Percentiles rank a stretch among this genome's conserved stretches.
Conservation (phyloP, 1,140 invertebrate genomes). For the Drosophila burlai region DNA sequence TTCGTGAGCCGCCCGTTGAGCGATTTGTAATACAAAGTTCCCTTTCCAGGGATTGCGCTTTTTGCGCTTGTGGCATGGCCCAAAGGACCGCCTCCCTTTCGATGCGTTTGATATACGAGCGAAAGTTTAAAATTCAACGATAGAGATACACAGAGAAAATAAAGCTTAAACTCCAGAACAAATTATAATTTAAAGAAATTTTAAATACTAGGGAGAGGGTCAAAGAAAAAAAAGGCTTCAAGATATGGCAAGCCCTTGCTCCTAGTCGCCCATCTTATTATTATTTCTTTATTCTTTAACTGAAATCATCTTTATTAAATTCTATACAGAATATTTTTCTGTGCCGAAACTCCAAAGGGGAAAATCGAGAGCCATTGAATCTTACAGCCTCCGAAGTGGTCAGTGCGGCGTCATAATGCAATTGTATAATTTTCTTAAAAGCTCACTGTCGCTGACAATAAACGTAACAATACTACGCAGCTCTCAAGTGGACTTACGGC, state of each 20-base stretch:
- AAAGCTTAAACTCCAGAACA: too few species aligned
- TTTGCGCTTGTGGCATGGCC: slow-evolving; percentile 41
- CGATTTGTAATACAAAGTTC: slow-evolving; percentile 80
- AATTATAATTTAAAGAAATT: too few species aligned
- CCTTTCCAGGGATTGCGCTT: slow-evolving; percentile 56
- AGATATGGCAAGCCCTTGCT: not conserved
- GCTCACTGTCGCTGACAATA: slow-evolving; percentile 55
- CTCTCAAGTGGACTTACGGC: slow-evolving; percentile 64
- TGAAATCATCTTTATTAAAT: too few species aligned
- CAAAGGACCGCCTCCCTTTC: slow-evolving; percentile 33
- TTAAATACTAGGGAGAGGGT: not conserved
- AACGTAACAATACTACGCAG: slow-evolving; percentile 34
- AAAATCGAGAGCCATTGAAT: slow-evolving; percentile 5
- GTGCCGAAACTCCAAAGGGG: not conserved
- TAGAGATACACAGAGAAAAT: slow-evolving; percentile 2
- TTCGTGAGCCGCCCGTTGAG: slow-evolving; percentile 64
- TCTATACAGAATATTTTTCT: not conserved
- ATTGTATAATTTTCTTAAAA: slow-evolving; percentile 83
- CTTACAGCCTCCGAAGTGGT: slow-evolving; percentile 45
- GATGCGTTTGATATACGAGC: slow-evolving; percentile 68
- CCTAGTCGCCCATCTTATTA: not conserved
- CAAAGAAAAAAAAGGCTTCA: not conserved
- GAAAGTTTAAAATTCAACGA: slow-evolving; percentile 67
- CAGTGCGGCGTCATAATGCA: slow-evolving; percentile 79
- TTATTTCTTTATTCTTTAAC: too few species aligned